Base-by-base conservation (phyloP, 2,113 vertebrate genomes). In the Motacilla alba region DNA sequence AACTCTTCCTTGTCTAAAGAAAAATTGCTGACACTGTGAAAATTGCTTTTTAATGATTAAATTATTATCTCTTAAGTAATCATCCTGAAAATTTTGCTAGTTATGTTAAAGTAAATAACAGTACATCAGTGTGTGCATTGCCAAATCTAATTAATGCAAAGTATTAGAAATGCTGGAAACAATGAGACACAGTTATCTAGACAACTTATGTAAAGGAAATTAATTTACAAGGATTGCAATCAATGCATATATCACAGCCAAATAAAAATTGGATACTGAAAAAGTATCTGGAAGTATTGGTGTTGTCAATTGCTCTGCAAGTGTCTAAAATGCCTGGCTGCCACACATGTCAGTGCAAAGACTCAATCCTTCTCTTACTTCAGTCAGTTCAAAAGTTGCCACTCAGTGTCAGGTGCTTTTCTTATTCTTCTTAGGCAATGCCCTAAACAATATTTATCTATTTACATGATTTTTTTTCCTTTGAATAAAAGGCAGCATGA, bases 31-130 rank as follows among this genome's bases (percentile, higher is more conserved):
- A 83, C 33, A 52, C 22, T 74, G 31, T 82, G 87, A 82, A 84
- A 86, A 66, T 19, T 55, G 41, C 24, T 58, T 83, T 95, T 93
- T 85, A 95, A 88, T 75, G 31, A 95, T 39, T 86, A 47, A 82
- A 89, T 64, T 19, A 64, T 75, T 96, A 83, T 56, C 47, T 31
- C 10, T 91, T 66, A 75, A 85, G 50, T 87, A 80, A 91, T 79
- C 63, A 16, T 14, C 31, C 41, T 86, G 79, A 78, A 90, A 90
- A 86, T 41, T n/a, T 78, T 88, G 11, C 31, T 50, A n/a, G 79
- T 67, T 83, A 28, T 33, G 23, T 90, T 91, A 94, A 87, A 89
- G 59, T 84, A 91, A 95, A 82, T 76, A 95, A 79, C 18, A 58
- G 74, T 46, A 59, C 39, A 56, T 72, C 70, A 79, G 22, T 55